Percentiles rank a stretch among this genome's conserved stretches.
These are phyloP conservation scores for Vultur gryphus DNA, from an alignment of 2,797 vertebrate species.

Conservation along the genomic window DNA sequence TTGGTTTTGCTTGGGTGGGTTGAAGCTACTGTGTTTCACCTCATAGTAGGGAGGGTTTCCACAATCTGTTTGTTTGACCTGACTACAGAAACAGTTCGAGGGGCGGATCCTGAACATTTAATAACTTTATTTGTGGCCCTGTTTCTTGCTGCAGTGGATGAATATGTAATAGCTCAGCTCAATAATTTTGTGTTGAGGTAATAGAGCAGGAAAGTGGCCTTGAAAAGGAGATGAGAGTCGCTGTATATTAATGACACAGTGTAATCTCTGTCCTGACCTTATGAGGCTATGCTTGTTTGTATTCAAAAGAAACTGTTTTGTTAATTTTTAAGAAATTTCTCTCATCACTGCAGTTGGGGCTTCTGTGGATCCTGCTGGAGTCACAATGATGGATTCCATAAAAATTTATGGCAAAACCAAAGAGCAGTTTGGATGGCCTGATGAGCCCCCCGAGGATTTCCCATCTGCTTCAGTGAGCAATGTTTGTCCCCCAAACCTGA, in stretches of 20 bases:
- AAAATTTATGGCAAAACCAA: conserved; percentile 99
- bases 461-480: conserved; percentile 93
- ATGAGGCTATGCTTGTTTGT: background rate
- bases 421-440: conserved; percentile 98
- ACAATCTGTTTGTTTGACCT: fast-evolving
- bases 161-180: background rate
- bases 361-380: conserved; percentile 96
- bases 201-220: background rate
- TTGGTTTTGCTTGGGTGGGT: background rate
- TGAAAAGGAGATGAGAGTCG: background rate
- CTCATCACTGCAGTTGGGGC: conserved; percentile 83
- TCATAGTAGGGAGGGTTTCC: background rate
- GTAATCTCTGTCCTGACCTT: background rate
- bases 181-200: background rate
- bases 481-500: conserved; percentile 92
- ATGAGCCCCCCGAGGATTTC: conserved; percentile 96
- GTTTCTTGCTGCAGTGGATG: background rate
- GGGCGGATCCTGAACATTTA: fast-evolving
- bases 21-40: background rate
- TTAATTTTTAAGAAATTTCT: background rate
- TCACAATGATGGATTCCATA: conserved; percentile 97
- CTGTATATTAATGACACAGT: background rate
- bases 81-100: background rate
- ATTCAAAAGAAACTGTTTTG: background rate
- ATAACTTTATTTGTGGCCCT: background rate